A percentile compares a stretch with the other conserved stretches of the same genome.
phyloP scores from a whole-genome alignment of 2,888 invertebrate species.

The Antheraea yamamai region DNA sequence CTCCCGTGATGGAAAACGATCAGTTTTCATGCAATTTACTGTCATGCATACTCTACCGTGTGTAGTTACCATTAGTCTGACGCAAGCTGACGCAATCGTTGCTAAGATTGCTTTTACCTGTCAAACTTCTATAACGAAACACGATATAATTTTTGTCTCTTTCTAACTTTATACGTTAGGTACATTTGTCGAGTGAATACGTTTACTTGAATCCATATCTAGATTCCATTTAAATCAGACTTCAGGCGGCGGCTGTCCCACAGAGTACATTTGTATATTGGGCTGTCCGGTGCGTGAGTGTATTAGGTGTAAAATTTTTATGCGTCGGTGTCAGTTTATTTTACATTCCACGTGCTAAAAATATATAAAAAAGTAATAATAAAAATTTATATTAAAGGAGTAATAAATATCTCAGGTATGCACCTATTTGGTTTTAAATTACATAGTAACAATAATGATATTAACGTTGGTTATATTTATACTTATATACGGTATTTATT shows the following conservation, averaged over 20 bases:
- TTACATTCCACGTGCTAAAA: conserved; percentile 5
- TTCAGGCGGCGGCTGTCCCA: not conserved
- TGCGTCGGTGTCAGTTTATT: not conserved
- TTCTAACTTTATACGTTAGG: not conserved
- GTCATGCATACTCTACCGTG: not conserved
- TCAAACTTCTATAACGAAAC: not conserved
- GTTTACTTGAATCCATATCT: not conserved
- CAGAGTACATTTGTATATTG: too few species aligned
- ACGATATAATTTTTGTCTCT: not conserved
- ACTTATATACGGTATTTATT: too few species aligned
- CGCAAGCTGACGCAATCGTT: conserved; percentile 8
- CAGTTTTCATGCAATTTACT: not conserved
- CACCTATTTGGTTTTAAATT: not conserved
- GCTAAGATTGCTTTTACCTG: not conserved
- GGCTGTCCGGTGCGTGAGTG: not conserved
- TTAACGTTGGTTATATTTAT: not conserved
- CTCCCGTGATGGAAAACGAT: not conserved
- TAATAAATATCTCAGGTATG: conserved; percentile 5
- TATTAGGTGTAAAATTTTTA: not conserved
- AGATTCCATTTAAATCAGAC: not conserved
- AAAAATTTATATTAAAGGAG: not conserved
- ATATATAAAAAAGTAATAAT: not conserved
- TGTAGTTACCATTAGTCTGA: not conserved
- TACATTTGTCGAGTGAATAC: not conserved
- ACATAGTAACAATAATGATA: not conserved